These are phyloP conservation scores for Donacobius atricapilla DNA, from an alignment of 2,113 vertebrate genomes.

Conservation along the genomic window DNA sequence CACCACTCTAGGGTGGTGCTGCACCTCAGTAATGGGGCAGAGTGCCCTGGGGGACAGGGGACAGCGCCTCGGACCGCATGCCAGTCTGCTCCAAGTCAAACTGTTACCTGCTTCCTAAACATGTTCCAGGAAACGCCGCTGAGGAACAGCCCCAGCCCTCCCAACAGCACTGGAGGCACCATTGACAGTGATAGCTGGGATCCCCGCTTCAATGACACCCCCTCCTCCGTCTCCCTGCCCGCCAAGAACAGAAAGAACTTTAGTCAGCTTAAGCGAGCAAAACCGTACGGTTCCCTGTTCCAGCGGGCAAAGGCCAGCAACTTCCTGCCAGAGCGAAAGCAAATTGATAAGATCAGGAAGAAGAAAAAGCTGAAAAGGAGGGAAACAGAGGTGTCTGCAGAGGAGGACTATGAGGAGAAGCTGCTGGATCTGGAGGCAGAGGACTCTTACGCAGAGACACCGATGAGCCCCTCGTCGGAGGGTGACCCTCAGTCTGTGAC, in stretches of 20 bases:
- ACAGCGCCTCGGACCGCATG: fast-evolving
- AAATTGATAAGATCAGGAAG: constrained; percentile 89
- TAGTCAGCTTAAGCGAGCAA: constrained; percentile 70
- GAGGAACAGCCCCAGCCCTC: constrained; percentile 91
- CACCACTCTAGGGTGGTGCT: neutral
- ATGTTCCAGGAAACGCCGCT: constrained; percentile 79
- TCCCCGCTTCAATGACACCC: constrained; percentile 70
- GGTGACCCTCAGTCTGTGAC: constrained; percentile 55
- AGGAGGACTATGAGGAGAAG: constrained; percentile 67
- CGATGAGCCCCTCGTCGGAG: constrained; percentile 57
- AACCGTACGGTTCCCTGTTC: constrained; percentile 58
- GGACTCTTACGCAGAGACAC: constrained; percentile 66
- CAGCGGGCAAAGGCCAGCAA: constrained; percentile 72
- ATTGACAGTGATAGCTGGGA: constrained; percentile 94
- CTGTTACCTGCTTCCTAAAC: neutral
- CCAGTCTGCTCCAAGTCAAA: fast-evolving
- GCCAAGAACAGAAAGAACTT: constrained; percentile 79
- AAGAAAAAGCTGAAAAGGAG: constrained; percentile 84
- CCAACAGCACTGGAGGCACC: constrained; percentile 94
- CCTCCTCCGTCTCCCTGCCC: constrained; percentile 62
- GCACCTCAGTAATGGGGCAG: neutral
- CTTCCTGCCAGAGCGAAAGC: constrained; percentile 81
- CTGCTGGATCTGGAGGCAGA: constrained; percentile 83
- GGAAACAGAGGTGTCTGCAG: constrained; percentile 50
- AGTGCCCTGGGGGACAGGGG: neutral